A percentile compares a stretch with the other conserved stretches of the same genome.
These are phyloP conservation scores for Hemithea aestivaria DNA, from an alignment of 2,888 invertebrate species.

Conservation along the genomic window DNA sequence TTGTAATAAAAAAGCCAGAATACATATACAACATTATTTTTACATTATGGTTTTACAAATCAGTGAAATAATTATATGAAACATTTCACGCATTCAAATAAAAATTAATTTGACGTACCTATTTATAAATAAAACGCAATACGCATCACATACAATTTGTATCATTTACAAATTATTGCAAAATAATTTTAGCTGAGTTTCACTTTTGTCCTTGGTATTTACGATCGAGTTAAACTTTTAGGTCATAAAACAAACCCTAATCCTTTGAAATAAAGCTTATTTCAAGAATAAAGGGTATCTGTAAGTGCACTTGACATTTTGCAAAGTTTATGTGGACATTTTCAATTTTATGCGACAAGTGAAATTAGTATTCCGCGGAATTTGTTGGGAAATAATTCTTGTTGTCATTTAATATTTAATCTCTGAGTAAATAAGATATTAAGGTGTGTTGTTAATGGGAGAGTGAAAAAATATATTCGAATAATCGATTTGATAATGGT, in stretches of 20 bases:
- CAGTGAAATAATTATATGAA: not conserved
- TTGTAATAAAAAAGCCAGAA: no score
- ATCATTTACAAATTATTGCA: slow-evolving; percentile 19
- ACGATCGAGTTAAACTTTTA: slow-evolving; percentile 14
- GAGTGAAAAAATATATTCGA: not conserved
- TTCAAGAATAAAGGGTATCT: slow-evolving; percentile 4
- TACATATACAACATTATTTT: no score
- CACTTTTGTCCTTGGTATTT: slow-evolving; percentile 22
- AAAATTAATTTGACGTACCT: no score
- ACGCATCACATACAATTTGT: slow-evolving; percentile 16
- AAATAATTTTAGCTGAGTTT: slow-evolving; percentile 21
- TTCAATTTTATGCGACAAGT: slow-evolving; percentile 38
- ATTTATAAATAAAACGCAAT: not conserved
- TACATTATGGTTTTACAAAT: slow-evolving; percentile 7
- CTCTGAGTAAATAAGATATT: slow-evolving; percentile 5
- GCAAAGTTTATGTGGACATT: slow-evolving; percentile 40
- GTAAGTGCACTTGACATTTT: slow-evolving; percentile 29
- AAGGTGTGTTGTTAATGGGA: not conserved
- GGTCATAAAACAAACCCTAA: slow-evolving; percentile 21
- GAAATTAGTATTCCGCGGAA: slow-evolving; percentile 34
- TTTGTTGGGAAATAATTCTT: slow-evolving; percentile 21
- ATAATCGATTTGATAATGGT: no score
- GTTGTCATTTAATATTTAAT: slow-evolving; percentile 3
- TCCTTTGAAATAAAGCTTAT: slow-evolving; percentile 6
- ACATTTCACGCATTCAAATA: no score